These are phyloP conservation scores for Choreutis nemorana DNA, from an alignment of 2,888 invertebrate genomes.

Conservation along the genomic window DNA sequence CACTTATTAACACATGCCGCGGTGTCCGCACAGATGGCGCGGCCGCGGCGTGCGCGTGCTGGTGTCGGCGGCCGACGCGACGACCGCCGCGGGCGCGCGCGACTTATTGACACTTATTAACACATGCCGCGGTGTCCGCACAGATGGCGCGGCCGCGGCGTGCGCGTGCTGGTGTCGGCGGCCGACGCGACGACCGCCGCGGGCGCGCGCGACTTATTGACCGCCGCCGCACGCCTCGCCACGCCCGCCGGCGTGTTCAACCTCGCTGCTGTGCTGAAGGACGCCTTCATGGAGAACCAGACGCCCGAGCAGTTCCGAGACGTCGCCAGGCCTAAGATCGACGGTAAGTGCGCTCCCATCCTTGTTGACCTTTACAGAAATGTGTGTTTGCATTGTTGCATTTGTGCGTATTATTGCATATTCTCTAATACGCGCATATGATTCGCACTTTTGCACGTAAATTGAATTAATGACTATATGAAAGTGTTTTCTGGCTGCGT, in stretches of 20 bases:
- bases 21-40: background rate
- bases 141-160: slow-evolving; percentile 69
- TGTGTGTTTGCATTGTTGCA: no score
- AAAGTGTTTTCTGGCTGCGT: no score
- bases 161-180: slow-evolving; percentile 70
- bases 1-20: no score
- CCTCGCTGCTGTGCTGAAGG: slow-evolving; percentile 90
- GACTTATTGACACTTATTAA: background rate
- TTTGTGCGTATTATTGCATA: no score
- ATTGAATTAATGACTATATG: no score
- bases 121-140: slow-evolving; percentile 70
- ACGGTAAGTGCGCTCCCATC: no score
- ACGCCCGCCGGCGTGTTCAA: slow-evolving; percentile 92
- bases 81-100: background rate
- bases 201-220: slow-evolving; percentile 71
- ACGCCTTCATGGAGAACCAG: slow-evolving; percentile 89
- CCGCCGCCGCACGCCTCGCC: slow-evolving; percentile 69
- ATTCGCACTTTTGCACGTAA: no score
- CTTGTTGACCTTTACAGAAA: no score
- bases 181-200: slow-evolving; percentile 67
- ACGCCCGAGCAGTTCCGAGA: slow-evolving; percentile 79
- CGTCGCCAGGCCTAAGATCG: slow-evolving; percentile 86
- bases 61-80: background rate
- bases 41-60: background rate
- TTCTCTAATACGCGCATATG: no score